These are phyloP conservation scores for Aphyosemion australe DNA, from an alignment of 2,113 vertebrate species.

Conservation along the genomic window DNA sequence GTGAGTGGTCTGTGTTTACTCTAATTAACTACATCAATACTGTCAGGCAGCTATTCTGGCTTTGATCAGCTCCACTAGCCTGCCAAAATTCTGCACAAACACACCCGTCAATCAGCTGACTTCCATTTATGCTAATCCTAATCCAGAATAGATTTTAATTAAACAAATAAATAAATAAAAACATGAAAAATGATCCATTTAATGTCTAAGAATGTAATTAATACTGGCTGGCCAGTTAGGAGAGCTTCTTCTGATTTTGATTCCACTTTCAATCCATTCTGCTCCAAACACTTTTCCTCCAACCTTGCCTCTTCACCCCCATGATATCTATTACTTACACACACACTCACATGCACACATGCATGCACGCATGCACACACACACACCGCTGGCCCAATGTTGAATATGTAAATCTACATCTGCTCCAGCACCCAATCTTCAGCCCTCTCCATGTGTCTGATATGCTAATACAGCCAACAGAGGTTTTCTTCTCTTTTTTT, in stretches of 20 bases:
- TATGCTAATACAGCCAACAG: slow-evolving; percentile 78
- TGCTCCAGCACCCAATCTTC: slow-evolving; percentile 79
- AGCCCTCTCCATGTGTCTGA: slow-evolving; percentile 79
- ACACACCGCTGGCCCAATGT: slow-evolving; percentile 63
- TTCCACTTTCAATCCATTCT: slow-evolving; percentile 40
- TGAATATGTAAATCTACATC: slow-evolving; percentile 85
- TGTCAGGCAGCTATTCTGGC: slow-evolving; percentile 56
- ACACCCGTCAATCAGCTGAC: slow-evolving; percentile 56
- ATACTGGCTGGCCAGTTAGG: slow-evolving; percentile 21
- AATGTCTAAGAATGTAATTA: slow-evolving; percentile 4
- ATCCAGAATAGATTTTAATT: background rate
- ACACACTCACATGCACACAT: slow-evolving; percentile 10
- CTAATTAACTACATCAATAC: slow-evolving; percentile 74
- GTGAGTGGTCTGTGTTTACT: slow-evolving; percentile 62
- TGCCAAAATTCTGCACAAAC: slow-evolving; percentile 52
- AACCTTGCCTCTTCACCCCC: slow-evolving; percentile 52
- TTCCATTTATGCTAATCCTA: slow-evolving; percentile 41
- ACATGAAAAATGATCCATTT: slow-evolving; percentile 22
- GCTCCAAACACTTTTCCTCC: slow-evolving; percentile 52
- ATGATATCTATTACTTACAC: slow-evolving; percentile 46
- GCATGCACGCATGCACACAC: slow-evolving; percentile 55
- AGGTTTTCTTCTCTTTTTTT: slow-evolving; percentile 27
- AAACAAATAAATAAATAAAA: slow-evolving; percentile 7
- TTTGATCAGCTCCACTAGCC: slow-evolving; percentile 60
- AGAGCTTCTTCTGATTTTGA: slow-evolving; percentile 33